Percentiles rank a stretch among this genome's conserved stretches.
These are phyloP conservation scores for Hestina assimilis DNA, from an alignment of 1,140 invertebrate species.

Conservation along the genomic window DNA sequence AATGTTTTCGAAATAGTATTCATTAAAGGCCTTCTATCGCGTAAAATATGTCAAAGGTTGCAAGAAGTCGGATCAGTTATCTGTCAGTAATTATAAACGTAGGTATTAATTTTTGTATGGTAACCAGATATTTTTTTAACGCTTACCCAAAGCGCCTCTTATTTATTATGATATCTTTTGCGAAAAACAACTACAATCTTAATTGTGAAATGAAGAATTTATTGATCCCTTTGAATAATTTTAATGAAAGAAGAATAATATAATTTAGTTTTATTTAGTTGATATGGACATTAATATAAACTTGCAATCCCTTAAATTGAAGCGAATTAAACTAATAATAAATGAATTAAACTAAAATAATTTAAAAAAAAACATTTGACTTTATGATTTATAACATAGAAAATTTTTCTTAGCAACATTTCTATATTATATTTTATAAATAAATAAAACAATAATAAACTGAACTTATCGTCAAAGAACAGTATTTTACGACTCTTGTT, in stretches of 20 bases:
- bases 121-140: slow-evolving; percentile 23
- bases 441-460: slow-evolving; percentile 22
- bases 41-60: slow-evolving; percentile 44
- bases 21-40: slow-evolving; percentile 61
- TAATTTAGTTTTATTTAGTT: too few species aligned
- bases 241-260: too few species aligned
- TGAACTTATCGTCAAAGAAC: slow-evolving; percentile 16
- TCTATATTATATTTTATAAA: slow-evolving; percentile 11
- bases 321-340: too few species aligned
- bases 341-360: too few species aligned
- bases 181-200: too few species aligned
- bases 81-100: slow-evolving; percentile 47
- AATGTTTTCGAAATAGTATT: slow-evolving; percentile 52
- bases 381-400: not conserved
- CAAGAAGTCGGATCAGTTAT: slow-evolving; percentile 43
- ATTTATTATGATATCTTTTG: not conserved
- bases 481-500: slow-evolving; percentile 32
- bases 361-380: too few species aligned
- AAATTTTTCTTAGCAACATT: not conserved
- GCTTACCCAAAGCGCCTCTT: slow-evolving; percentile 18
- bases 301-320: too few species aligned
- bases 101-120: slow-evolving; percentile 57
- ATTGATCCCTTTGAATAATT: not conserved
- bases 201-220: not conserved
- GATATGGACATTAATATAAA: too few species aligned